phyloP scores from a whole-genome alignment of 2,888 invertebrate species.

The Epsilonema sp. region DNA sequence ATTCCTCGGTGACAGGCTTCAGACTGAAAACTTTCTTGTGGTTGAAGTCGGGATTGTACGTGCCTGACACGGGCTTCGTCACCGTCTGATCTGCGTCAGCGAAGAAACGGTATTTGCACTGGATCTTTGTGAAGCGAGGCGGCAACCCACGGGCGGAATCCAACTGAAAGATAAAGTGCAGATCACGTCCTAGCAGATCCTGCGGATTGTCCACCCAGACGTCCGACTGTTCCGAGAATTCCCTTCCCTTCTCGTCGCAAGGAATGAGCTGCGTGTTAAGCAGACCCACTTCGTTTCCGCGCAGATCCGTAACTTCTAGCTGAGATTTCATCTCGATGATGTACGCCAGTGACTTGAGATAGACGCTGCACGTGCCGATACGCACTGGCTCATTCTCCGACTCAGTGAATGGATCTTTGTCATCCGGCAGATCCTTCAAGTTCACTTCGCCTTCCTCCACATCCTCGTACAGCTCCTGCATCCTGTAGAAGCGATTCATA shows the following conservation, averaged over 20 bases:
- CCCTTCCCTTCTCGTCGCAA: constrained; percentile 32
- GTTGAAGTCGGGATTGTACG: constrained; percentile 32
- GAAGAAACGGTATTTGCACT: constrained; percentile 30
- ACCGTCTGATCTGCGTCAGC: constrained; percentile 27
- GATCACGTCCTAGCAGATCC: constrained; percentile 31
- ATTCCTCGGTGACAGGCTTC: constrained; percentile 30
- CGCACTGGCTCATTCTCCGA: constrained; percentile 31
- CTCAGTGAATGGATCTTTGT: constrained; percentile 36
- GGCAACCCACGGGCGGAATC: constrained; percentile 30
- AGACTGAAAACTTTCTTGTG: constrained; percentile 30
- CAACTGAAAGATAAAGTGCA: constrained; percentile 34
- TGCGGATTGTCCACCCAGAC: constrained; percentile 34
- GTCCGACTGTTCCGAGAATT: constrained; percentile 27
- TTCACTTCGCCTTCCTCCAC: constrained; percentile 33
- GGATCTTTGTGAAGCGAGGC: constrained; percentile 6
- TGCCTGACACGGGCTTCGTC: constrained; percentile 11
- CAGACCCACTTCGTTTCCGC: constrained; percentile 30
- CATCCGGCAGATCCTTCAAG: constrained; percentile 18
- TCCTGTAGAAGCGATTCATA: constrained; percentile 34
- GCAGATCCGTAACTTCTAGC: constrained; percentile 34
- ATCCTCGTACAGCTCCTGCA: constrained; percentile 37
- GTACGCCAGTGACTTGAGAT: constrained; percentile 27
- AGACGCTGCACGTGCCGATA: constrained; percentile 31
- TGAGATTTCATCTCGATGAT: constrained; percentile 32
- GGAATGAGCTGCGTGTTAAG: constrained; percentile 32